Evolutionary conservation across 2,797 vertebrate genomes (phyloP).

Genomic region (Hydrolagus colliei): DNA sequence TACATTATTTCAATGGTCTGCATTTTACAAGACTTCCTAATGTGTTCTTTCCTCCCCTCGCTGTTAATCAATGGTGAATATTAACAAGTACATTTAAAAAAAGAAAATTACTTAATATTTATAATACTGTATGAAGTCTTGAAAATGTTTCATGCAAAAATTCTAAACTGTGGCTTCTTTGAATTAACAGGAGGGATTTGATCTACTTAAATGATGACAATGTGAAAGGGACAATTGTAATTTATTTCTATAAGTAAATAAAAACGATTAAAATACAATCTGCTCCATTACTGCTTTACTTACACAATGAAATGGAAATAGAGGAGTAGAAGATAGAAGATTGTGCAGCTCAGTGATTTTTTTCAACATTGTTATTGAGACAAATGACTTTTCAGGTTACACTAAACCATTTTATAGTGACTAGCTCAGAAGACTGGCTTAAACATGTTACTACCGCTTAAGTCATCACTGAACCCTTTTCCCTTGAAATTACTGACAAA

Average conservation of each 20-base stretch:
- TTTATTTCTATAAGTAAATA: conserved; percentile 32
- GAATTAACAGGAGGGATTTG: not conserved
- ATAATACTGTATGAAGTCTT: conserved; percentile 11
- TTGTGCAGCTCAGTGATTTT: not conserved
- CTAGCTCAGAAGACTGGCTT: too few relatives aligned
- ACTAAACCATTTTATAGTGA: too few relatives aligned
- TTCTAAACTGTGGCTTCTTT: conserved; percentile 20
- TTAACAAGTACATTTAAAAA: not conserved
- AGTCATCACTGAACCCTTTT: too few relatives aligned
- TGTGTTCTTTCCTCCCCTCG: not conserved
- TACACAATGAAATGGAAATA: not conserved
- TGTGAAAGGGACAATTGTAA: conserved; percentile 28
- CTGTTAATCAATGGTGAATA: not conserved
- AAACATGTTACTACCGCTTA: too few relatives aligned
- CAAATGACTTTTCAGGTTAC: too few relatives aligned
- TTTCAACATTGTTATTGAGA: too few relatives aligned
- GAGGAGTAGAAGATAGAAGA: not conserved
- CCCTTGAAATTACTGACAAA: too few relatives aligned
- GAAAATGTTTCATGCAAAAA: not conserved
- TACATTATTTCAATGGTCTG: conserved; percentile 27
- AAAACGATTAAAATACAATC: conserved; percentile 27
- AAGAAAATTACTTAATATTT: not conserved
- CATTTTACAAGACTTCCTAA: conserved; percentile 25
- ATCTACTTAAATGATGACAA: conserved; percentile 18
- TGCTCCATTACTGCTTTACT: not conserved